These are phyloP conservation scores for Aphaenogaster floridana DNA, from an alignment of 1,140 invertebrate genomes.

Conservation along the genomic window DNA sequence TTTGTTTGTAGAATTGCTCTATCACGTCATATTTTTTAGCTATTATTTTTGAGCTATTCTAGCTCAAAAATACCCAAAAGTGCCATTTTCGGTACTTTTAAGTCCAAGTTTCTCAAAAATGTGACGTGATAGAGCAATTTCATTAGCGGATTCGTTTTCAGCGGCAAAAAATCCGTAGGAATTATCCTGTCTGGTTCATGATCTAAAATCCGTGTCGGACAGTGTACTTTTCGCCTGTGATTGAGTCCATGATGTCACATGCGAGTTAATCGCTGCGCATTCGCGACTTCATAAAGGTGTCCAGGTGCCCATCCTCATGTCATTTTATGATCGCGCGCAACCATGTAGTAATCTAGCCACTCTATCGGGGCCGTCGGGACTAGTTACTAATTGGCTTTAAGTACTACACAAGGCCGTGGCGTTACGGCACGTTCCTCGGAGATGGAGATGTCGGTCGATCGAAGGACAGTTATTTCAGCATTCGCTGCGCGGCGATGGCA, in stretches of 20 bases:
- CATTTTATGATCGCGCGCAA: constrained; percentile 27
- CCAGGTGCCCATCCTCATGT: too few species aligned
- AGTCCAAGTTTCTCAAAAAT: too few species aligned
- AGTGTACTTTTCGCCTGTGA: background rate
- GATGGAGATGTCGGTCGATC: constrained; percentile 70
- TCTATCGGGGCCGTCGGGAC: constrained; percentile 13
- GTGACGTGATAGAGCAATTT: too few species aligned
- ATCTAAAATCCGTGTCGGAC: too few species aligned
- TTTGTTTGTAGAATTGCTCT: too few species aligned
- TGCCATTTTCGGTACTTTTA: too few species aligned
- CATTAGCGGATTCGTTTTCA: too few species aligned
- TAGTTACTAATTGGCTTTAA: constrained; percentile 68
- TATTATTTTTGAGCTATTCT: too few species aligned
- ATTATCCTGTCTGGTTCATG: too few species aligned
- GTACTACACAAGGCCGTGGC: constrained; percentile 56
- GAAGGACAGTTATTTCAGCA: constrained; percentile 71
- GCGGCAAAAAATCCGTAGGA: too few species aligned
- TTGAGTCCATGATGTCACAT: background rate
- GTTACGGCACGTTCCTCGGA: constrained; percentile 8
- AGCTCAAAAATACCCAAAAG: too few species aligned
- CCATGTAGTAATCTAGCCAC: background rate
- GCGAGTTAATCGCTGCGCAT: background rate
- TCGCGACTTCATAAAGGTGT: constrained; percentile 8
- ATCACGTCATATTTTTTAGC: too few species aligned
- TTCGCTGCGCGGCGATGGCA: constrained; percentile 38